Base-by-base conservation (phyloP, 1,140 invertebrate species). In the Orius insidiosus region DNA sequence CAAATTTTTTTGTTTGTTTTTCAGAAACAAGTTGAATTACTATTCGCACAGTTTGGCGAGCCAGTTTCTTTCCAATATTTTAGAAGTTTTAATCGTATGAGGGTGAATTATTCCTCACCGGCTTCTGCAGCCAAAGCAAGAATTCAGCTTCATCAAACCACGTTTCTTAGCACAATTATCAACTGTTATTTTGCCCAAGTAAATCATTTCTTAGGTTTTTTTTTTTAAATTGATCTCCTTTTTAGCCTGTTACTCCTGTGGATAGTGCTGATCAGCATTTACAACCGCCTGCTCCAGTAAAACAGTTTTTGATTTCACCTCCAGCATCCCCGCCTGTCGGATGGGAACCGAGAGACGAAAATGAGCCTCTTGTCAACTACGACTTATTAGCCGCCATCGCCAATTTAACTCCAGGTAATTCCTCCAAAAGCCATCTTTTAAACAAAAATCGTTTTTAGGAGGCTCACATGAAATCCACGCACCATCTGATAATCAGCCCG, bases 281-380 rank as follows among this genome's bases (percentile, higher is more conserved):
- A 47, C 79, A 86, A 58, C 87, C 88, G 7, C 95, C 95, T 36
- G 78, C 85, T 46, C 84, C 82, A 43, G 80, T 84, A n/a, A 95
- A 96, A 70, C 92, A 97, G 70, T 98, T 97, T 69, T 76, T 99
- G 45, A 98, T 98, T 59, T 98, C 94, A 41, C 95, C 95, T 49
- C 95, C 95, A 18, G 83, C 90, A 44, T 95, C 89, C 18, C 95
- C 95, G 10, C 95, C 95, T 8, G 74, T 96, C 18, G 95, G 89
- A 36, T 97, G 93, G 93, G 78, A 89, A 61, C 89, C 87, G 19
- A 68, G 76, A 14, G 76, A 78, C 48, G 93, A 97, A 68, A 71
- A 74, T 50, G 80, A 93, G 61, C 94, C 94, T 15, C 66, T 92
- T 45, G 80, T 98, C 42, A 95, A 97, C 66, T 88, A 88, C 58